Conservation (phyloP, 2,888 invertebrate genomes). For the Limulus polyphemus region DNA sequence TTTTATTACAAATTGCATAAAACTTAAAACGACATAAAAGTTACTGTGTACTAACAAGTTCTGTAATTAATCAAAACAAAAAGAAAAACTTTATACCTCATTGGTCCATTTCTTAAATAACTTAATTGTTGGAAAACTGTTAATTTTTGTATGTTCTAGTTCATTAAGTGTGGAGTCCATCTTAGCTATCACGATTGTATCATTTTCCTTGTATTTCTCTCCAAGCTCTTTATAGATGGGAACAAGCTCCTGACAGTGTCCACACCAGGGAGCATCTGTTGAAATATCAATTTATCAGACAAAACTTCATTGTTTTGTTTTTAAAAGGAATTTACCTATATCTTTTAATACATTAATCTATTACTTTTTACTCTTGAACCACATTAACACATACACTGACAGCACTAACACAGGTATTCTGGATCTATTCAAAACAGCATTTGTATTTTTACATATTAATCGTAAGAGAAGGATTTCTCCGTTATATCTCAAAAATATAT, state of each 20-base stretch:
- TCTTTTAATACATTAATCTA: conserved; percentile 66
- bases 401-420: conserved; percentile 7
- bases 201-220: conserved; percentile 70
- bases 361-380: conserved; percentile 57
- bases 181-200: conserved; percentile 82
- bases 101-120: conserved; percentile 84
- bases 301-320: conserved; percentile 65
- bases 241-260: conserved; percentile 92
- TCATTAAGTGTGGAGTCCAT: conserved; percentile 98
- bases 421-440: too few relatives aligned
- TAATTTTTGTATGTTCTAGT: conserved; percentile 84
- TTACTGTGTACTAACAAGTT: too few relatives aligned
- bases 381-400: conserved; percentile 42
- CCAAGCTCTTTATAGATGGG: conserved; percentile 94
- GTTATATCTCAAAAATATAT: too few relatives aligned
- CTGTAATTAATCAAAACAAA: too few relatives aligned
- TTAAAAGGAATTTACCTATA: too few relatives aligned
- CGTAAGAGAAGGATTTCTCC: too few relatives aligned
- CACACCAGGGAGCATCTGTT: conserved; percentile 91
- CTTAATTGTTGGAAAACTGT: conserved; percentile 87
- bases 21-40: too few relatives aligned
- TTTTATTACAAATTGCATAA: too few relatives aligned
- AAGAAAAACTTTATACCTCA: conserved; percentile 46
- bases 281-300: conserved; percentile 83
- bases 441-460: too few relatives aligned